A percentile compares a stretch with the other conserved stretches of the same genome.
These are phyloP conservation scores for Taenioides sp. DNA, from an alignment of 2,797 vertebrate species.

Conservation along the genomic window DNA sequence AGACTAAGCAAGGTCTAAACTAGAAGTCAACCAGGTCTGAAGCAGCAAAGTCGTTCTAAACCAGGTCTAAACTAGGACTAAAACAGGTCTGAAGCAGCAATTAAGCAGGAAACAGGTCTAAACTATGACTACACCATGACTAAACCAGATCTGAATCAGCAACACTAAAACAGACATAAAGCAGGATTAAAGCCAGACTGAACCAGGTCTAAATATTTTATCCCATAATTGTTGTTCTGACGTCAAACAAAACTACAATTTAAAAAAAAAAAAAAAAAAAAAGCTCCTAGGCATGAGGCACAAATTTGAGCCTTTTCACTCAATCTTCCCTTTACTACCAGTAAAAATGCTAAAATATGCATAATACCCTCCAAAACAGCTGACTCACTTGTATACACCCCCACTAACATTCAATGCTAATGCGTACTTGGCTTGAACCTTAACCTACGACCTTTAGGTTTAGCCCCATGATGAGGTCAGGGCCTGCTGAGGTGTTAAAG, in stretches of 20 bases:
- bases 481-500: slow-evolving; percentile 70
- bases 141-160: no score
- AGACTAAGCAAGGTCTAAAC: no score
- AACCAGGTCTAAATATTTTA: not conserved
- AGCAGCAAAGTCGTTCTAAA: not conserved
- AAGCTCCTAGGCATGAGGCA: no score
- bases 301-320: not conserved
- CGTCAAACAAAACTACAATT: not conserved
- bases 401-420: slow-evolving; percentile 62
- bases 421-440: slow-evolving; percentile 71
- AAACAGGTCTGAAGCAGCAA: no score
- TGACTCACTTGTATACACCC: slow-evolving; percentile 16
- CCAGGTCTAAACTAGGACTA: no score
- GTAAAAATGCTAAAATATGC: not conserved
- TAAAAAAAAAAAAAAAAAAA: not conserved
- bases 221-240: no score
- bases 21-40: slow-evolving; percentile 1
- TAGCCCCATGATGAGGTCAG: slow-evolving; percentile 50
- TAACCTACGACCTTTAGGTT: slow-evolving; percentile 56
- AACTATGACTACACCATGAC: no score
- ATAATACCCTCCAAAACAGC: not conserved
- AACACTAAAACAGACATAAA: not conserved
- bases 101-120: no score
- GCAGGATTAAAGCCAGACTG: slow-evolving; percentile 20
- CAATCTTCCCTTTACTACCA: not conserved